These are phyloP conservation scores for Lapara coniferarum DNA, from an alignment of 2,888 invertebrate genomes.

Conservation along the genomic window DNA sequence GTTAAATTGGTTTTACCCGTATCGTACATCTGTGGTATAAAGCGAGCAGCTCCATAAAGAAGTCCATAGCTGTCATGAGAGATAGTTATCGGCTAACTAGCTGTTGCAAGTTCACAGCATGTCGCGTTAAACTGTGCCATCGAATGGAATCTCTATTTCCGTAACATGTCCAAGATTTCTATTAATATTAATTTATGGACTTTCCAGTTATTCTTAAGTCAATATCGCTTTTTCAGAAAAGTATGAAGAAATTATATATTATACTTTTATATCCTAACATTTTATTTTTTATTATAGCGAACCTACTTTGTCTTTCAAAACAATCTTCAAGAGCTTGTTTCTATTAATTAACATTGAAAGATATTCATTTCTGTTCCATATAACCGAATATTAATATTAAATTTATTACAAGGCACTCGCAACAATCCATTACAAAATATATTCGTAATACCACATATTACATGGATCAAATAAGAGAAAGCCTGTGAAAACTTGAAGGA, in stretches of 20 bases:
- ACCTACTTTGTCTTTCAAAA: too few species aligned
- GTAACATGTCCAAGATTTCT: slow-evolving; percentile 29
- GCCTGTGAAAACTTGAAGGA: neutral
- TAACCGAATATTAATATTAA: too few species aligned
- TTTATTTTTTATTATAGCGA: too few species aligned
- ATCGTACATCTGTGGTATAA: slow-evolving; percentile 65
- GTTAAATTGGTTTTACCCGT: slow-evolving; percentile 67
- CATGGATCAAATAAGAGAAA: slow-evolving; percentile 1
- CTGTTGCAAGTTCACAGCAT: slow-evolving; percentile 60
- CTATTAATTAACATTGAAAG: too few species aligned
- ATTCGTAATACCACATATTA: neutral
- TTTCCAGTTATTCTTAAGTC: neutral
- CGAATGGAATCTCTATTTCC: slow-evolving; percentile 42
- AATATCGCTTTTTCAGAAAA: neutral
- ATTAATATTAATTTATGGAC: slow-evolving; percentile 28
- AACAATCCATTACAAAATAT: too few species aligned
- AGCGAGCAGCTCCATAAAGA: slow-evolving; percentile 72
- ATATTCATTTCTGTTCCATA: too few species aligned
- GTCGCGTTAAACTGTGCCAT: slow-evolving; percentile 53
- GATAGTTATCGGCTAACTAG: slow-evolving; percentile 74
- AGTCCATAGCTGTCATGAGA: slow-evolving; percentile 56
- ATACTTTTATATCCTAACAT: too few species aligned
- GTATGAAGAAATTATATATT: too few species aligned
- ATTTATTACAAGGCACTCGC: too few species aligned
- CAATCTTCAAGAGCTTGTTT: too few species aligned